Percentiles rank a stretch among this genome's conserved stretches.
Conservation (phyloP, 2,797 vertebrate species). For the Hemitrygon akajei region DNA sequence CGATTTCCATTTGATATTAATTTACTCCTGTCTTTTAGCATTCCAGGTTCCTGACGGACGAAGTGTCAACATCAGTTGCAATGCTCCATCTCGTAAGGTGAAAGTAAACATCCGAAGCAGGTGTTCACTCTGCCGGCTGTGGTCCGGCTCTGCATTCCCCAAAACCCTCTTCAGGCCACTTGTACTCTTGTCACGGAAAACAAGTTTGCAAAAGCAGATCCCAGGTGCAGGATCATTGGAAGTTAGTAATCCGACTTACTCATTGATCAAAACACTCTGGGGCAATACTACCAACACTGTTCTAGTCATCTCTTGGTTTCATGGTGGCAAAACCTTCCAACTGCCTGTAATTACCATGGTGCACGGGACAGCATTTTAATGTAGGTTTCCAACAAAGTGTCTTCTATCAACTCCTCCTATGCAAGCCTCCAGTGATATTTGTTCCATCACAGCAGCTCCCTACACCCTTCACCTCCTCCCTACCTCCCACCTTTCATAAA, state of each 20-base stretch:
- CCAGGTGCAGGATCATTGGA: neutral
- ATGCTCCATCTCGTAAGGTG: neutral
- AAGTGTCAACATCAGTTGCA: neutral
- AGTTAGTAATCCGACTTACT: neutral
- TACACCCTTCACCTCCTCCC: neutral
- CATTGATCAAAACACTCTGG: neutral
- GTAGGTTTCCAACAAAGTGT: neutral
- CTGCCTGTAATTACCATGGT: neutral
- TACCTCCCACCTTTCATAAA: neutral
- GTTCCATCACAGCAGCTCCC: neutral
- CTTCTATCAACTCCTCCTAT: neutral
- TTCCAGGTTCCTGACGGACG: neutral
- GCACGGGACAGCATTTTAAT: neutral
- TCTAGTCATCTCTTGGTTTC: neutral
- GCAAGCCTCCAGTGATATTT: neutral
- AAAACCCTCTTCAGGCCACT: neutral
- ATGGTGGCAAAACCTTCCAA: neutral
- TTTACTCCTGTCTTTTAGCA: neutral
- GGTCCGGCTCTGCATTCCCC: neutral
- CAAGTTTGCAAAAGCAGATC: neutral
- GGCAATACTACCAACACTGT: neutral
- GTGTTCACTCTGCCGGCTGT: neutral
- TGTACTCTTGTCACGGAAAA: neutral
- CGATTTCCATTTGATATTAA: neutral
- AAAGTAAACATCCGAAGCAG: neutral